phyloP scores from a whole-genome alignment of 92 coral and sea anemone species.

The Palythoa grandis region DNA sequence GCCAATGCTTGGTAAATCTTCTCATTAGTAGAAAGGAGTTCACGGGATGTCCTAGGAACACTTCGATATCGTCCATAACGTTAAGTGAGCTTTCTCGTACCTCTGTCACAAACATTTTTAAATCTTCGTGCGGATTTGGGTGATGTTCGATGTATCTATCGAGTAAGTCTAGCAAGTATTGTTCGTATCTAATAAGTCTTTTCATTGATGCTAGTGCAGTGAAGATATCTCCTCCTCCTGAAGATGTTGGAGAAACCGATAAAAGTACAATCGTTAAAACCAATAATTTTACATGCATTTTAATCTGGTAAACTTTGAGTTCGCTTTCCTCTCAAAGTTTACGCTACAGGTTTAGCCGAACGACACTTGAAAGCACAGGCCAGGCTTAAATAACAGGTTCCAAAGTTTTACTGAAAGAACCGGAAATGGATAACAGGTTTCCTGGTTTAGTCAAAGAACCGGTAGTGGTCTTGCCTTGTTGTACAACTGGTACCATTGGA shows the following conservation, averaged over 20 bases:
- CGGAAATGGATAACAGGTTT: no score
- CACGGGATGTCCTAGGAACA: constrained; percentile 87
- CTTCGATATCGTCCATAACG: constrained; percentile 66
- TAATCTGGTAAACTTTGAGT: background rate
- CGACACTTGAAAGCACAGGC: background rate
- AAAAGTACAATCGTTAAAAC: background rate
- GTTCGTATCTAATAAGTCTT: constrained; percentile 78
- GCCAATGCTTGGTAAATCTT: constrained; percentile 82
- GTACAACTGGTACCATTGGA: constrained; percentile 33
- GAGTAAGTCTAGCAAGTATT: constrained; percentile 55
- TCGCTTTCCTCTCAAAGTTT: background rate
- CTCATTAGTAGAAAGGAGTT: constrained; percentile 79
- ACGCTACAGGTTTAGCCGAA: background rate
- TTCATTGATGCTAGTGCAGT: constrained; percentile 55
- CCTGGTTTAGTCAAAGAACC: constrained; percentile 7
- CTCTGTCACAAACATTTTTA: constrained; percentile 51
- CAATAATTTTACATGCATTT: background rate
- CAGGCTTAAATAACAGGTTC: background rate
- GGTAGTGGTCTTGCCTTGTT: constrained; percentile 5
- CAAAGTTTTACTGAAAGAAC: no score
- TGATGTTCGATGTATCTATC: constrained; percentile 58
- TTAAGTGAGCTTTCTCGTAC: constrained; percentile 31
- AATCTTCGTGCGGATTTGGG: constrained; percentile 50
- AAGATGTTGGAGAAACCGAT: constrained; percentile 1
- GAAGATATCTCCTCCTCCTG: background rate